Base-by-base conservation (phyloP, 2,888 invertebrate species). In the Diloba caeruleocephala region DNA sequence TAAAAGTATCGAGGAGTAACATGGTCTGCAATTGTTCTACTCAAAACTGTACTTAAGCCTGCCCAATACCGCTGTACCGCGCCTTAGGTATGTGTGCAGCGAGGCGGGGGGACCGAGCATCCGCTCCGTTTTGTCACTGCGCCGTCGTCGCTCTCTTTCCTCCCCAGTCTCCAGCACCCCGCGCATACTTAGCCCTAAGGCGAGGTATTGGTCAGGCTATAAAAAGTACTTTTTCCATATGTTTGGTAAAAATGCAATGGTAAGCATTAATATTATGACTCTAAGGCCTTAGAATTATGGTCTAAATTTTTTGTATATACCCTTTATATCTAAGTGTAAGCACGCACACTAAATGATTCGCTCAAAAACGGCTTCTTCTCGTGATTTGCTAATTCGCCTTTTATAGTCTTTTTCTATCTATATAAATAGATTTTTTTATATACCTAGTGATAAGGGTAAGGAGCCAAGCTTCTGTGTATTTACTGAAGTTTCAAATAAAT, bases 301-400 rank as follows among this genome's bases (percentile, higher is more conserved):
- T 82, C 81, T 85, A 84, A 73, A 70, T 66, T 74, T 57, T 70
- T 69, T 81, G 79, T 84, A 82, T 48, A 76, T 78, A 79, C 70
- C 67, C 54, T 48, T 61, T 63, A 43, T 64, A 76, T 57, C 63
- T 83, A 81, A 79, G 61, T 61, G n/a, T 88, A 89, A 87, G 87
- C 76, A 80, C 82, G 89, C 90, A 90, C 90, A 87, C 81, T 78
- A 67, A 74, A 73, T 76, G 79, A 81, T 79, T 85, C 84, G 86
- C 86, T 86, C 84, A 85, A 86, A 63, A 80, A 79, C 79, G 85
- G 79, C 90, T 92, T 90, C 68, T 78, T 85, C 82, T 87, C 79
- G 91, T 92, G 90, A 90, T 89, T 92, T 90, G 91, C 92, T 85
- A 67, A 71, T 90, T 89, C 82, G 89, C 90, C 91, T 91, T 91